A percentile compares a stretch with the other conserved stretches of the same genome.
phyloP scores from a whole-genome alignment of 2,888 invertebrate species.

The Trichogramma evanescens region DNA sequence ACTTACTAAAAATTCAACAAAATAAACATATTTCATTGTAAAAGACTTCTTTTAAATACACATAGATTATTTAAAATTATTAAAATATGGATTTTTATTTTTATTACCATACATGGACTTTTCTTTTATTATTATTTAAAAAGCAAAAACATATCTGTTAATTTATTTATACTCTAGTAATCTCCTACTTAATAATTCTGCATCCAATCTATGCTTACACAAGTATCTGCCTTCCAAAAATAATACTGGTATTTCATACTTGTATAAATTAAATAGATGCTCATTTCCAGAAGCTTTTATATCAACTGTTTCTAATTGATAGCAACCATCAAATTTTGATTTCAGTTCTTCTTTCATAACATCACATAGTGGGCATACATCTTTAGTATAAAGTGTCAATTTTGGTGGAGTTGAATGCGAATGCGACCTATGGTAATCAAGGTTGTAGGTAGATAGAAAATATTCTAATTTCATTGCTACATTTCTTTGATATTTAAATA shows the following conservation, averaged over 20 bases:
- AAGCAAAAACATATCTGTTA: not conserved
- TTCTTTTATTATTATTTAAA: not conserved
- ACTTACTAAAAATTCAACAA: too few species aligned
- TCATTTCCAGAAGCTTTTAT: conserved; percentile 69
- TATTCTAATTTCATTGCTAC: not conserved
- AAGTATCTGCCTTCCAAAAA: conserved; percentile 77
- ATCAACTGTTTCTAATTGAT: conserved; percentile 66
- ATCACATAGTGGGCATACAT: conserved; percentile 77
- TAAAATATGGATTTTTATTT: too few species aligned
- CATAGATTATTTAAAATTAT: too few species aligned
- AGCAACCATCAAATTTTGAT: conserved; percentile 53
- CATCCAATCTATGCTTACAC: conserved; percentile 68
- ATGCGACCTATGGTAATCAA: conserved; percentile 33
- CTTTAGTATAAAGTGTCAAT: conserved; percentile 75
- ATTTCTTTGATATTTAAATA: not conserved
- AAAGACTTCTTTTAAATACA: too few species aligned
- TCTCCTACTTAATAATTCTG: conserved; percentile 51
- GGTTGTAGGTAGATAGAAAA: not conserved
- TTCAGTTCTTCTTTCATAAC: conserved; percentile 63
- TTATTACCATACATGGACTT: too few species aligned
- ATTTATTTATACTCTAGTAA: conserved; percentile 46
- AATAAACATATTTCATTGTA: too few species aligned
- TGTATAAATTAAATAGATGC: conserved; percentile 65
- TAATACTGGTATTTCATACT: conserved; percentile 81
- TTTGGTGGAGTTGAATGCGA: conserved; percentile 49